A percentile compares a stretch with the other conserved stretches of the same genome.
Evolutionary conservation across 2,888 invertebrate species (phyloP).

Genomic region (Temnothorax ravouxi): DNA sequence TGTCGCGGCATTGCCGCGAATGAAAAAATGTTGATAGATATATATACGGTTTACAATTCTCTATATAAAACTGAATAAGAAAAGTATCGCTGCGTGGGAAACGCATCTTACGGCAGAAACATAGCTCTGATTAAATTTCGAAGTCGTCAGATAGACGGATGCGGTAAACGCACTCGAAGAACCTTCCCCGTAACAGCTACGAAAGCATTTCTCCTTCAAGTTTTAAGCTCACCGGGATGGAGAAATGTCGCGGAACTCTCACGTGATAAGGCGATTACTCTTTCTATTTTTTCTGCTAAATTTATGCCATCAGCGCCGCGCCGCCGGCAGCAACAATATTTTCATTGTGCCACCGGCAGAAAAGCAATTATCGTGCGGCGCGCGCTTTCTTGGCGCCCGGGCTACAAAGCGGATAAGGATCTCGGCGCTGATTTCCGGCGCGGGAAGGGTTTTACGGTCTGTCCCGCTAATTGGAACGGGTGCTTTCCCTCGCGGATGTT

Average conservation of each 20-base stretch:
- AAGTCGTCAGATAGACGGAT: constrained; percentile 36
- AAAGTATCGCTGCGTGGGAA: background rate
- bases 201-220: background rate
- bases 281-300: constrained; percentile 83
- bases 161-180: constrained; percentile 17
- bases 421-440: constrained; percentile 64
- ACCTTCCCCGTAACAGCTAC: constrained; percentile 7
- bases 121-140: constrained; percentile 7
- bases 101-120: background rate
- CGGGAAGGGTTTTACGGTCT: constrained; percentile 52
- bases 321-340: constrained; percentile 80
- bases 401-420: constrained; percentile 70
- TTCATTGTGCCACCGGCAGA: constrained; percentile 72
- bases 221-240: constrained; percentile 19
- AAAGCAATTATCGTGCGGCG: constrained; percentile 76
- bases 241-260: constrained; percentile 69
- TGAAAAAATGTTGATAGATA: background rate
- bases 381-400: constrained; percentile 55
- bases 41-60: background rate
- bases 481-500: constrained; percentile 49
- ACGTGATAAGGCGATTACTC: constrained; percentile 84
- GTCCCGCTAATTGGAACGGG: constrained; percentile 53
- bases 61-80: background rate
- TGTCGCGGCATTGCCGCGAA: background rate
- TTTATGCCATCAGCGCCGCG: constrained; percentile 81